A percentile compares a stretch with the other conserved stretches of the same genome.
Conservation (phyloP, 2,113 vertebrate species). For the Hoplias malabaricus region DNA sequence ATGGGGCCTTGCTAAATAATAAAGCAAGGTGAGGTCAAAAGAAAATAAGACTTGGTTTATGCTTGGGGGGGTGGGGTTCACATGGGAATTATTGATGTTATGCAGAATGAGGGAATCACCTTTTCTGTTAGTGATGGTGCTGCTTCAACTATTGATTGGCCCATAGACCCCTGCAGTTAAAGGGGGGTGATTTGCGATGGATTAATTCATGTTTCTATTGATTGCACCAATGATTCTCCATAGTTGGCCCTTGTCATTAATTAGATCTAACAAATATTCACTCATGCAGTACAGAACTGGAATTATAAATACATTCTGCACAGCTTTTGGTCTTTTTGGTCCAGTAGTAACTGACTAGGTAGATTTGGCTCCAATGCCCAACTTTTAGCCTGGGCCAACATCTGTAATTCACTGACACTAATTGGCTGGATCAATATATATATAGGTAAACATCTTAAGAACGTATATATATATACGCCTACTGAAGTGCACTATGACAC, state of each 20-base stretch:
- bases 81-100: neutral
- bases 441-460: too few relatives aligned
- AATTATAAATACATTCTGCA: neutral
- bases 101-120: neutral
- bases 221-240: neutral
- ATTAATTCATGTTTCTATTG: conserved; percentile 7
- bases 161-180: neutral
- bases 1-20: conserved; percentile 26
- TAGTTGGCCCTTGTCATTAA: neutral
- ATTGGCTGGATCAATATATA: too few relatives aligned
- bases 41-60: neutral
- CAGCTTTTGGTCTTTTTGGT: neutral
- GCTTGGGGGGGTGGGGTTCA: too few relatives aligned
- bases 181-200: neutral
- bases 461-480: too few relatives aligned
- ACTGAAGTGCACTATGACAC: too few relatives aligned
- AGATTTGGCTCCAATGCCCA: neutral
- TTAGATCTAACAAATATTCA: neutral
- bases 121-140: neutral
- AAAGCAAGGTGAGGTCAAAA: neutral
- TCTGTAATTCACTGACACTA: neutral
- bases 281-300: neutral
- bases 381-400: neutral
- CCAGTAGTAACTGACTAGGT: neutral
- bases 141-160: neutral